Percentiles rank a stretch among this genome's conserved stretches.
Evolutionary conservation across 1,140 invertebrate genomes (phyloP).

Genomic region (Cydia pomonella): DNA sequence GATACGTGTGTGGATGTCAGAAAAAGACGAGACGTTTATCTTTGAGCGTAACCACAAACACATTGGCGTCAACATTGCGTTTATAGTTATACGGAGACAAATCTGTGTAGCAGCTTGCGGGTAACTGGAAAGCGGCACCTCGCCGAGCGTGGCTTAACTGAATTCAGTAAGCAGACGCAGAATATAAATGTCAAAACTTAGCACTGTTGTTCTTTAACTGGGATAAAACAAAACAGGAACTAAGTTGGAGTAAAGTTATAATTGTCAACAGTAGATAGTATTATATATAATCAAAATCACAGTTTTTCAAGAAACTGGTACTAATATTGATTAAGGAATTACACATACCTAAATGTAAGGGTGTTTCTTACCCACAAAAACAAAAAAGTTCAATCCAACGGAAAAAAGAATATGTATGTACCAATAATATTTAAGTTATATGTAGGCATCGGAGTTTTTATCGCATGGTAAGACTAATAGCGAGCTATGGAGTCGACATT

Average conservation of each 20-base stretch:
- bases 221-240: slow-evolving; percentile 28
- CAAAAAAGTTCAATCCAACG: too few species aligned
- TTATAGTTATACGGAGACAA: slow-evolving; percentile 25
- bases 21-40: slow-evolving; percentile 21
- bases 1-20: neutral
- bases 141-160: slow-evolving; percentile 24
- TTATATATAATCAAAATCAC: neutral
- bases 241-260: slow-evolving; percentile 13
- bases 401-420: too few species aligned
- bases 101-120: slow-evolving; percentile 31
- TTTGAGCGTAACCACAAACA: neutral
- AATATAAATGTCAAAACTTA: slow-evolving; percentile 34
- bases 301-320: too few species aligned
- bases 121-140: slow-evolving; percentile 24
- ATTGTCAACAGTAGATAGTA: neutral
- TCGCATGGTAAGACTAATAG: too few species aligned
- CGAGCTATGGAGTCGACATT: too few species aligned
- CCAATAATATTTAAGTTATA: too few species aligned
- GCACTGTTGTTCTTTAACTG: slow-evolving; percentile 26
- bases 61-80: slow-evolving; percentile 8
- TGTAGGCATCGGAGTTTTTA: too few species aligned
- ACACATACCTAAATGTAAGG: too few species aligned
- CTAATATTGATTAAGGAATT: too few species aligned
- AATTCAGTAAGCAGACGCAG: slow-evolving; percentile 32
- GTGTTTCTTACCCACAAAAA: too few species aligned